Evolutionary conservation across 2,888 invertebrate genomes (phyloP).

Genomic region (Protodeltote pygarga): DNA sequence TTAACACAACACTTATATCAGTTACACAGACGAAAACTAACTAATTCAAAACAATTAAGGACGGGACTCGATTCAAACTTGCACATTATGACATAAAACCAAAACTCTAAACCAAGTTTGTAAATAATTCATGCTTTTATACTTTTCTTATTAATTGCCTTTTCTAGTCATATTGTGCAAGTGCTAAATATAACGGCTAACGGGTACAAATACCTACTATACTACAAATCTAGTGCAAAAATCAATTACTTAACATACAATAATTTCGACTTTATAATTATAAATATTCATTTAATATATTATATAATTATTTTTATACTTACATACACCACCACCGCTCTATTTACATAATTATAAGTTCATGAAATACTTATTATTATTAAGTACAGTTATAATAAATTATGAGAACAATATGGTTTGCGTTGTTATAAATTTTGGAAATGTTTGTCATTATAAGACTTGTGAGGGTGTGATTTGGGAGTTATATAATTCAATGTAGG

Average conservation of each 20-base stretch:
- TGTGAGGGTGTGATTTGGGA: slow-evolving; percentile 73
- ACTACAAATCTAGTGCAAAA: slow-evolving; percentile 39
- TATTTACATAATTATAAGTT: slow-evolving; percentile 68
- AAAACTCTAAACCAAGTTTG: slow-evolving; percentile 2
- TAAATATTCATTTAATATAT: slow-evolving; percentile 47
- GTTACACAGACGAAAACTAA: slow-evolving; percentile 31
- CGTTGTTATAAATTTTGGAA: slow-evolving; percentile 85
- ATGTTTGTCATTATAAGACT: slow-evolving; percentile 75
- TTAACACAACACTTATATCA: slow-evolving; percentile 27
- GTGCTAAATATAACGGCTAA: slow-evolving; percentile 33
- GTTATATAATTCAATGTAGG: slow-evolving; percentile 81
- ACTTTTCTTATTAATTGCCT: slow-evolving; percentile 4
- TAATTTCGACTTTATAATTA: slow-evolving; percentile 29
- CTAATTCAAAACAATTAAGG: slow-evolving; percentile 37
- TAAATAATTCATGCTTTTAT: slow-evolving; percentile 6
- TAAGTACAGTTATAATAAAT: slow-evolving; percentile 71
- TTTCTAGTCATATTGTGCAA: slow-evolving; percentile 42
- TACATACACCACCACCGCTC: slow-evolving; percentile 65
- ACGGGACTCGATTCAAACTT: slow-evolving; percentile 46
- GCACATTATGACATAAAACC: slow-evolving; percentile 38
- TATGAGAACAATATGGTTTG: slow-evolving; percentile 47
- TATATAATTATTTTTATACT: slow-evolving; percentile 56
- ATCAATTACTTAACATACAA: slow-evolving; percentile 40
- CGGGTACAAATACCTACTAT: slow-evolving; percentile 21
- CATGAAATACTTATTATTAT: slow-evolving; percentile 49